Evolutionary conservation across 2,888 invertebrate genomes (phyloP).

Genomic region (Phoronis australis): DNA sequence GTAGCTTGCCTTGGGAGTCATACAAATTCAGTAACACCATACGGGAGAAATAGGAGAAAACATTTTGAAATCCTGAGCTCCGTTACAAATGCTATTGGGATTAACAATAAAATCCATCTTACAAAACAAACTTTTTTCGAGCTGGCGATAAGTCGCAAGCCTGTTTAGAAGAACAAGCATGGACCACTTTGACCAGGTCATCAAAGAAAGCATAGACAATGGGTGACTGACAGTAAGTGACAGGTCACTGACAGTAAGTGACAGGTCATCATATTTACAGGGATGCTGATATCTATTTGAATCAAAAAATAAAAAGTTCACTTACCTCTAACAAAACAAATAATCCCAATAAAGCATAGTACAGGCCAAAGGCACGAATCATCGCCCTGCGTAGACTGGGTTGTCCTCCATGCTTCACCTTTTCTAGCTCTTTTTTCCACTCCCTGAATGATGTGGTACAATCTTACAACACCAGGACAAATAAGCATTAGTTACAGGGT

Average conservation of each 20-base stretch:
- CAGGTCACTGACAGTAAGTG: background rate
- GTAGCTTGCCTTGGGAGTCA: too few relatives aligned
- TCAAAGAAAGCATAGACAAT: background rate
- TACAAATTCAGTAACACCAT: too few relatives aligned
- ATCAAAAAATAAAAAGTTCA: background rate
- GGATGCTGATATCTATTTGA: too few relatives aligned
- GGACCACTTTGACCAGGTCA: background rate
- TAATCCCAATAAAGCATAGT: slow-evolving; percentile 53
- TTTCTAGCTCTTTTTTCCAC: slow-evolving; percentile 60
- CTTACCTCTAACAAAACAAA: slow-evolving; percentile 53
- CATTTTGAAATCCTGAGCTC: too few relatives aligned
- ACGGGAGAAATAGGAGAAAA: too few relatives aligned
- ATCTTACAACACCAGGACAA: too few relatives aligned
- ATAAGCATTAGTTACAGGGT: background rate
- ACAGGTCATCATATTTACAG: too few relatives aligned
- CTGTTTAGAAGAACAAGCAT: background rate
- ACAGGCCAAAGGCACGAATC: slow-evolving; percentile 53
- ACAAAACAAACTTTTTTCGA: too few relatives aligned
- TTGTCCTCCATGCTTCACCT: slow-evolving; percentile 56
- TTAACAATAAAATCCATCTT: too few relatives aligned
- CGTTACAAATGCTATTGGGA: too few relatives aligned
- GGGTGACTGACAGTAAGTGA: background rate
- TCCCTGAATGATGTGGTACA: too few relatives aligned
- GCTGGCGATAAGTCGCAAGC: too few relatives aligned
- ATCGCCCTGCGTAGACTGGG: slow-evolving; percentile 57